A percentile compares a stretch with the other conserved stretches of the same genome.
These are phyloP conservation scores for Columba guinea DNA, from an alignment of 2,797 vertebrate species.

Conservation along the genomic window DNA sequence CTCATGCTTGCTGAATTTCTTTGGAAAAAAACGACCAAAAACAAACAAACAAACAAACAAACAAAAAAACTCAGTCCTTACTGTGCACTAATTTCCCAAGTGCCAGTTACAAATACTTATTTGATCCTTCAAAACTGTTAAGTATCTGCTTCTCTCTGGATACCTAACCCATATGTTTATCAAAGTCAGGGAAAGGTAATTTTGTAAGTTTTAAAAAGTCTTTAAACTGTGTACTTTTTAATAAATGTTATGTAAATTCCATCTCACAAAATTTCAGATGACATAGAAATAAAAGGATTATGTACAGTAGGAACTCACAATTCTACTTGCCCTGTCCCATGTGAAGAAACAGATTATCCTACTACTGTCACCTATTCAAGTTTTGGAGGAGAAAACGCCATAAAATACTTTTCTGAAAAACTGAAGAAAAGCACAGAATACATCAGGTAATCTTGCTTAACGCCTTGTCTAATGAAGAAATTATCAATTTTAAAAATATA, in stretches of 20 bases:
- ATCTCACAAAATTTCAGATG: slow-evolving; percentile 66
- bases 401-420: slow-evolving; percentile 70
- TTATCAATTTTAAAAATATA: neutral
- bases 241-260: neutral
- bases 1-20: neutral
- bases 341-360: slow-evolving; percentile 78
- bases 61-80: neutral
- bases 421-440: slow-evolving; percentile 73
- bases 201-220: neutral
- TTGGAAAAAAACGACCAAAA: neutral
- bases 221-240: neutral
- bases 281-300: slow-evolving; percentile 68
- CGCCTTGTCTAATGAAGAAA: neutral
- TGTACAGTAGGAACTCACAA: slow-evolving; percentile 77
- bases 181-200: neutral
- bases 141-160: neutral
- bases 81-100: neutral
- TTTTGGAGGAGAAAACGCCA: slow-evolving; percentile 73
- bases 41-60: too few species aligned
- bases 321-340: slow-evolving; percentile 77
- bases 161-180: neutral
- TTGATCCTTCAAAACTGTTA: neutral
- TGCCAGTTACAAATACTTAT: neutral
- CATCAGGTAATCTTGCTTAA: slow-evolving; percentile 69
- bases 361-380: slow-evolving; percentile 75